Evolutionary conservation across 2,888 invertebrate species (phyloP), one percentile per base, ranked within the genome.

Genomic region (Zhuqinia jingwanae): DNA sequence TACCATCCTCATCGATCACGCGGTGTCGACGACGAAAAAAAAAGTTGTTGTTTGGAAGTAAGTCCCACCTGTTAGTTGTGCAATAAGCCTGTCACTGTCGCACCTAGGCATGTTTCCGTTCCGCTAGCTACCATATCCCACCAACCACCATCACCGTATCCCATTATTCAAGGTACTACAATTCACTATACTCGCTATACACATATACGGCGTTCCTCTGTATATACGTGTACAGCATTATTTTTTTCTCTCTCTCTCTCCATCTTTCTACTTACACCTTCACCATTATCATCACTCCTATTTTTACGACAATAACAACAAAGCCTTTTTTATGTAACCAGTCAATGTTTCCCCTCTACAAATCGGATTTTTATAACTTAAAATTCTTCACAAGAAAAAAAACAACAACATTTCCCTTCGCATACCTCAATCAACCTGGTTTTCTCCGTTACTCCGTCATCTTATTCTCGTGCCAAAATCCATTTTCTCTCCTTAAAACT

Each of bases 51-150:
- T 77, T 68, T 68, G 36, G 53, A 78, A 76, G 53, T 78, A 76
- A 65, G 77, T 68, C 68, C 84, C 84, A 84, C 84, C 84, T 84
- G 84, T 84, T 84, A 84, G 84, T 84, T 84, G 68, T 77, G 84
- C 84, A 84, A 77, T 77, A 84, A 56, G 77, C 77, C 84, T 84
- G 84, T 84, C 84, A 84, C 84, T 84, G 77, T 84, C 68, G 84
- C 84, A 84, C 84, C 68, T 70, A 65, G 27, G 56, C 84, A 77
- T 77, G 84, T 56, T 84, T 84, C 82, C 82, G 82, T 60, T 78
- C 78, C 76, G 58, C 53, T 17, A 36, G 25, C 76, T 42, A 73
- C 58, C 22, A n/a, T n/a, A n/a, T n/a, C n/a, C n/a, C n/a, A n/a
- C n/a, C n/a, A n/a, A n/a, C n/a, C n/a, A n/a, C n/a, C n/a, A n/a